Evolutionary conservation across 2,888 invertebrate genomes (phyloP), one percentile per base, ranked within the genome.

Genomic region (Pinctada fucata): DNA sequence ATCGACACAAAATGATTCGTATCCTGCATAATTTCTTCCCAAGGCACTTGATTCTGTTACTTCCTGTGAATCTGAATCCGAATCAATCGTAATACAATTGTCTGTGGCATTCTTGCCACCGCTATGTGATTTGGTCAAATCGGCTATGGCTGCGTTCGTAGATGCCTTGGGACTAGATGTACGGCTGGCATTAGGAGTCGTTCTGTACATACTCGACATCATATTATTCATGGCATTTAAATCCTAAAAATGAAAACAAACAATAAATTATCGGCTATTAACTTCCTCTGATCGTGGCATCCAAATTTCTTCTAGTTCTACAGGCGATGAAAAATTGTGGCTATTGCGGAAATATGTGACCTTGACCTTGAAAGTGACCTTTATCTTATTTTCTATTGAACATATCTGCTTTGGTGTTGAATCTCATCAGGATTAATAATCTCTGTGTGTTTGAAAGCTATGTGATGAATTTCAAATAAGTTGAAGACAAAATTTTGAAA

Each of bases 171-270:
- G 78, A 51, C 48, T 50, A 45, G 74, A 45, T 64, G 78, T 47
- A 16, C 69, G 58, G 16, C 63, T 78, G 13, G 82, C 73, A 13
- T 76, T 70, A 8, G 85, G 81, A 45, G 79, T 83, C 50, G 80
- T 85, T 69, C 83, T 86, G 81, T 91, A 91, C 72, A 91, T 72
- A 67, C 85, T 86, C n/a, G 88, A 84, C 87, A 91, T 87, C 78
- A 88, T 85, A 68, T 83, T 87, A 81, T 91, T 91, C 78, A 90
- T 86, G 5, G 86, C 67, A 85, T 91, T 91, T 5, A 83, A 84
- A 68, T 91, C 89, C 90, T 90, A 80, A 5, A 83, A 71, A 64
- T 3, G 65, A 47, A n/a, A 71, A 49, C 49, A 63, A 50, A 73
- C 68, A 67, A 72, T 31, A 31, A 31, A 31, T 31, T 31, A 31